Percentiles rank a stretch among this genome's conserved stretches.
Evolutionary conservation across 2,888 invertebrate species (phyloP).

Genomic region (Ophion costatus): DNA sequence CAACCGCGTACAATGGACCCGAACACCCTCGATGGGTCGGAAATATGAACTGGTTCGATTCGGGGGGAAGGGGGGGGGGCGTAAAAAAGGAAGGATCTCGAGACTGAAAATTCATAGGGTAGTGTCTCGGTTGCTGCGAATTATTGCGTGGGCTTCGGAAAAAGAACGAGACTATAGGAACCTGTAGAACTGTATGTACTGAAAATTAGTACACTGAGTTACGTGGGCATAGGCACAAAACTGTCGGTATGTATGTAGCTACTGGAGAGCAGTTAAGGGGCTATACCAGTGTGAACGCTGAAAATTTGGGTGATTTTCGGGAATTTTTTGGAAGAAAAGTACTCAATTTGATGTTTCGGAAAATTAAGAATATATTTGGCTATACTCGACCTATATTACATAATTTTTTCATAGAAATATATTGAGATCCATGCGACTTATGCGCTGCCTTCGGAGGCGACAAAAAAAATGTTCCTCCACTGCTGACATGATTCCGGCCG

Average conservation of each 20-base stretch:
- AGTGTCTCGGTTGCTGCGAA: not conserved
- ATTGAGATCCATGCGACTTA: too few relatives aligned
- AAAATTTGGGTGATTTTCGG: too few relatives aligned
- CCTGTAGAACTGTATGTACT: not conserved
- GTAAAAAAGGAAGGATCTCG: not conserved
- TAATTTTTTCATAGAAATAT: too few relatives aligned
- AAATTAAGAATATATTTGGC: too few relatives aligned
- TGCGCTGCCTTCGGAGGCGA: too few relatives aligned
- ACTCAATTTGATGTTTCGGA: too few relatives aligned
- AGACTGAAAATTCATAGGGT: not conserved
- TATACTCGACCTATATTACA: too few relatives aligned
- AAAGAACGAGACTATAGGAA: not conserved
- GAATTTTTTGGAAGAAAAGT: too few relatives aligned
- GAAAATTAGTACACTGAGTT: not conserved
- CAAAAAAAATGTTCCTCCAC: too few relatives aligned
- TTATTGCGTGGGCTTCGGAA: not conserved
- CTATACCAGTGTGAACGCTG: too few relatives aligned
- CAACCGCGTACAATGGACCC: not conserved
- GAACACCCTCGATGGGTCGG: not conserved
- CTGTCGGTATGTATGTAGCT: not conserved
- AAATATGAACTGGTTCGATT: not conserved
- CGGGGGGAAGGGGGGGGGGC: too few relatives aligned
- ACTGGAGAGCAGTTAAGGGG: conserved; percentile 5
- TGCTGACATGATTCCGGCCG: too few relatives aligned
- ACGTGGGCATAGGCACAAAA: not conserved